Percentiles rank a stretch among this genome's conserved stretches.
Conservation (phyloP, 2,888 invertebrate genomes). For the Bedellia somnulentella region DNA sequence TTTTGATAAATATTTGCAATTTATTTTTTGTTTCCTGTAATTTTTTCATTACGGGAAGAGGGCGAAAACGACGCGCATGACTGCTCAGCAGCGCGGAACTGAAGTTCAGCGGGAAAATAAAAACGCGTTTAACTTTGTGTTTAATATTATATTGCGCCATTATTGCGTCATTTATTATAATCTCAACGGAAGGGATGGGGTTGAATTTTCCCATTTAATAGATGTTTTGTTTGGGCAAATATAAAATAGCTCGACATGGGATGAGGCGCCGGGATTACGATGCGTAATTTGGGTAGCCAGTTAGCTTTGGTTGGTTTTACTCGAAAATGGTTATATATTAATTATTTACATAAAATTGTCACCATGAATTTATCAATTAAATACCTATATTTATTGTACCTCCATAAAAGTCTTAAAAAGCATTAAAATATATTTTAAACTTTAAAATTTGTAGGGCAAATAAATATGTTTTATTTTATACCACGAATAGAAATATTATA, state of each 20-base stretch:
- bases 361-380: no score
- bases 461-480: no score
- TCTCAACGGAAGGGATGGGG: constrained; percentile 51
- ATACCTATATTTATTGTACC: no score
- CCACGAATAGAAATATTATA: no score
- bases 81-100: constrained; percentile 30
- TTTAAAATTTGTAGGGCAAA: no score
- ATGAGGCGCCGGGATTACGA: constrained; percentile 17
- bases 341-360: no score
- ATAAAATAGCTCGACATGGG: constrained; percentile 32
- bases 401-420: no score
- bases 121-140: constrained; percentile 60
- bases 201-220: constrained; percentile 49
- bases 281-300: no score
- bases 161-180: constrained; percentile 59
- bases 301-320: no score
- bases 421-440: no score
- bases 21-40: constrained; percentile 42
- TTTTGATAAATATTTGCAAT: constrained; percentile 50
- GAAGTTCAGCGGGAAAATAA: constrained; percentile 52
- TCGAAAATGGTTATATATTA: no score
- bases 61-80: constrained; percentile 28
- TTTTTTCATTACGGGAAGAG: constrained; percentile 40
- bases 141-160: constrained; percentile 60
- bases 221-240: constrained; percentile 53